Evolutionary conservation across 53 echinoderm and acorn worm genomes (phyloP).

Genomic region (Glandiceps talaboti): DNA sequence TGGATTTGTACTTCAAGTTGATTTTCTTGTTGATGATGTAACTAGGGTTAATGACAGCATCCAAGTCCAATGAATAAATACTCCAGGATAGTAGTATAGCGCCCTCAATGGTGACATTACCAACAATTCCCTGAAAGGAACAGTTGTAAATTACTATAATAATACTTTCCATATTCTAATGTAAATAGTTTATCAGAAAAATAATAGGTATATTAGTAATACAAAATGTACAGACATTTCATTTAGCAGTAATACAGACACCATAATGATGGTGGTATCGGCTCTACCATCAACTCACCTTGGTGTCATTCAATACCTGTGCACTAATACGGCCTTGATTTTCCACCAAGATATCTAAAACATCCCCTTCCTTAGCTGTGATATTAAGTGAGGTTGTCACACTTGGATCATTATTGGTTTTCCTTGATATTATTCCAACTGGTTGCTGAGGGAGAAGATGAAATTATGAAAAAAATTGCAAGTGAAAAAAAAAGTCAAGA

Average conservation of each 20-base stretch:
- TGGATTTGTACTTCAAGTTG: background rate
- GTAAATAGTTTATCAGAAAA: no score
- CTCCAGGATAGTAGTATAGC: constrained; percentile 37
- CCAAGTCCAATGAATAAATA: constrained; percentile 56
- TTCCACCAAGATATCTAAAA: constrained; percentile 80
- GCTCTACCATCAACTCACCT: no score
- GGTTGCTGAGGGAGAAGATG: background rate
- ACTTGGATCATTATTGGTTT: background rate
- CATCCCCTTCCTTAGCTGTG: constrained; percentile 41
- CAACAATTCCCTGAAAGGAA: constrained; percentile 51
- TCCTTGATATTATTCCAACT: background rate
- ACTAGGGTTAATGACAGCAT: constrained; percentile 18
- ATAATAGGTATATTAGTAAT: no score
- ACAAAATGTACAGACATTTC: no score
- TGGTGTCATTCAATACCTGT: constrained; percentile 55
- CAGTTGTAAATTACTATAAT: no score
- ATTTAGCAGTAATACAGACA: no score
- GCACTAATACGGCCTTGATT: constrained; percentile 78
- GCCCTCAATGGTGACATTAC: constrained; percentile 64
- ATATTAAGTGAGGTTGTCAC: constrained; percentile 33
- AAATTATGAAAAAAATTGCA: no score
- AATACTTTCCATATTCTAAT: no score
- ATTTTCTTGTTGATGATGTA: background rate
- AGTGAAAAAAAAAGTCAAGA: no score
- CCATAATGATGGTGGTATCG: no score